Percentiles rank a stretch among this genome's conserved stretches.
Evolutionary conservation across 2,113 vertebrate species (phyloP).

Genomic region (Oryzias woworae): DNA sequence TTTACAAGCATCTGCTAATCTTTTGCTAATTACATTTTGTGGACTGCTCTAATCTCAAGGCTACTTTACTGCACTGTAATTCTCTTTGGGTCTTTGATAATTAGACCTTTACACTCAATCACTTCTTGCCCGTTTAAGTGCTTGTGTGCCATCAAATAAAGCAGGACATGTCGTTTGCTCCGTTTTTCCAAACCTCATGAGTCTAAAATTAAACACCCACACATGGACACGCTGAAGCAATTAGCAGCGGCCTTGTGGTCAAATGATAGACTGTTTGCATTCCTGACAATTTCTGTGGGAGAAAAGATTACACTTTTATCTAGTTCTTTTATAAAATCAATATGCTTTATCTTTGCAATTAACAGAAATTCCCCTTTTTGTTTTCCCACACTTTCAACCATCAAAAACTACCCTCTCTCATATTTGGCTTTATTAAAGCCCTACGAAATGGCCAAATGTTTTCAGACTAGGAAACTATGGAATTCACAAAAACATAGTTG

Average conservation of each 20-base stretch:
- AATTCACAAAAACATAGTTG: background rate
- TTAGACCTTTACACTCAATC: background rate
- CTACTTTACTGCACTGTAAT: constrained; percentile 23
- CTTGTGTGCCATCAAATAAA: constrained; percentile 42
- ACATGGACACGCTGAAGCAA: constrained; percentile 68
- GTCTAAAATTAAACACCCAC: constrained; percentile 54
- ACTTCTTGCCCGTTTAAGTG: constrained; percentile 7
- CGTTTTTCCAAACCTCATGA: constrained; percentile 55
- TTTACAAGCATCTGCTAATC: background rate
- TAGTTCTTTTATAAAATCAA: constrained; percentile 48
- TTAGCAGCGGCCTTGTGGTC: constrained; percentile 69
- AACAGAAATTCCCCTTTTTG: constrained; percentile 30
- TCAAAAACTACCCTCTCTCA: no score
- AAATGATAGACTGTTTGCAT: constrained; percentile 62
- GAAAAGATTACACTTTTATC: constrained; percentile 60
- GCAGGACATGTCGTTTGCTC: constrained; percentile 47
- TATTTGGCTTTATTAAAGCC: no score
- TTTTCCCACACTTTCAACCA: constrained; percentile 50
- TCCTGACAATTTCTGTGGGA: constrained; percentile 57
- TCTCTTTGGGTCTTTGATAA: constrained; percentile 28
- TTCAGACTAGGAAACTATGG: no score
- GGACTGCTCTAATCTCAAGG: constrained; percentile 8
- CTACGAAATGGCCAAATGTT: no score
- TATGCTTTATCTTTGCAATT: constrained; percentile 51
- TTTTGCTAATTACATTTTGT: constrained; percentile 7